Evolutionary conservation across 2,888 invertebrate species (phyloP).

Genomic region (Polymixis flavicincta): DNA sequence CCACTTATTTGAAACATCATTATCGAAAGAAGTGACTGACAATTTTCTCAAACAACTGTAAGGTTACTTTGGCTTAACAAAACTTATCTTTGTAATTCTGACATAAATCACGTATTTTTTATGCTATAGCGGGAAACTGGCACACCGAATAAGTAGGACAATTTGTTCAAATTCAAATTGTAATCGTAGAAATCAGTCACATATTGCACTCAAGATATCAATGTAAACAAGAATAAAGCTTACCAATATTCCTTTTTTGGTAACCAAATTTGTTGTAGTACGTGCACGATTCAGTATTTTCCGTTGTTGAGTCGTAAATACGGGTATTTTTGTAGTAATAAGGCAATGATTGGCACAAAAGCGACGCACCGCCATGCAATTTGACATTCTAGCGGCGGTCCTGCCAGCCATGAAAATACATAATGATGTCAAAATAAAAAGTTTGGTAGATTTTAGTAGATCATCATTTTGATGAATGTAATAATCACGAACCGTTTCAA

Average conservation of each 20-base stretch:
- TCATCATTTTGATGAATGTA: not conserved
- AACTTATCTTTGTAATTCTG: slow-evolving; percentile 38
- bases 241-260: slow-evolving; percentile 67
- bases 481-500: not conserved
- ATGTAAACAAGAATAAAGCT: slow-evolving; percentile 58
- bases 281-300: slow-evolving; percentile 62
- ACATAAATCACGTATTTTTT: slow-evolving; percentile 34
- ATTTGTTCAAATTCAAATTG: slow-evolving; percentile 60
- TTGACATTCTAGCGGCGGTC: slow-evolving; percentile 79
- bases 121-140: slow-evolving; percentile 22
- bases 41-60: slow-evolving; percentile 45
- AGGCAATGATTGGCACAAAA: slow-evolving; percentile 88
- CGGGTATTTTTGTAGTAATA: slow-evolving; percentile 80
- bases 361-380: slow-evolving; percentile 84
- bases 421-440: slow-evolving; percentile 36
- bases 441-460: slow-evolving; percentile 25
- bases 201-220: slow-evolving; percentile 51
- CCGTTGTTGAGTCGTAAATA: slow-evolving; percentile 75
- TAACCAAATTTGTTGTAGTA: slow-evolving; percentile 49
- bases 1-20: slow-evolving; percentile 40
- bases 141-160: slow-evolving; percentile 31
- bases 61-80: slow-evolving; percentile 50
- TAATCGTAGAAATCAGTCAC: slow-evolving; percentile 38
- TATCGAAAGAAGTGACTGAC: slow-evolving; percentile 29
- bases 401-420: slow-evolving; percentile 48